Percentiles rank a stretch among this genome's conserved stretches.
phyloP scores from a whole-genome alignment of 2,113 vertebrate species.

The Nesoenas mayeri region DNA sequence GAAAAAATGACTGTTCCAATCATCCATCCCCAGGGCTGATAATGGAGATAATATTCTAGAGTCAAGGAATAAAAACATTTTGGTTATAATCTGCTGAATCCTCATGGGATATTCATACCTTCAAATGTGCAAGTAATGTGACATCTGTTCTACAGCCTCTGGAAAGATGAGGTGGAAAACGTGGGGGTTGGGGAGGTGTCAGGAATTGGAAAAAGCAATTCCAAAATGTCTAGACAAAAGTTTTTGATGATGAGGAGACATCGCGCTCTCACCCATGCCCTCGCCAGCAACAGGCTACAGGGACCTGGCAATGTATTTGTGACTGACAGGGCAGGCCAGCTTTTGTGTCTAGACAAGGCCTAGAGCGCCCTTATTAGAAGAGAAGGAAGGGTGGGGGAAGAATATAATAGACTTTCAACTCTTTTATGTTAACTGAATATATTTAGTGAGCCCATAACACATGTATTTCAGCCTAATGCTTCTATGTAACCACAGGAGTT shows the following conservation, averaged over 20 bases:
- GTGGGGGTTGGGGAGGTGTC: accelerated
- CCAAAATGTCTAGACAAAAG: neutral
- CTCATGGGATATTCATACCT: neutral
- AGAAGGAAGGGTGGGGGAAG: neutral
- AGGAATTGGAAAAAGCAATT: neutral
- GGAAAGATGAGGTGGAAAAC: neutral
- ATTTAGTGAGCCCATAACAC: neutral
- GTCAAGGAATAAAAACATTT: neutral
- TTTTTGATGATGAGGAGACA: neutral
- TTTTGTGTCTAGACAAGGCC: neutral
- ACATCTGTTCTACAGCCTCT: neutral
- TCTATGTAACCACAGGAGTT: neutral
- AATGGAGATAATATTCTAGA: neutral
- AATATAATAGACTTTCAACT: neutral
- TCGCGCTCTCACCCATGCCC: neutral
- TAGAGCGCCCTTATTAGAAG: neutral
- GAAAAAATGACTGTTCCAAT: neutral
- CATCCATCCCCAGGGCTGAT: neutral
- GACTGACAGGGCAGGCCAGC: neutral
- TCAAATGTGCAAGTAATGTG: neutral
- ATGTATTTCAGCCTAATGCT: neutral
- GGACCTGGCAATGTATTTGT: neutral
- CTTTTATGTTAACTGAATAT: neutral
- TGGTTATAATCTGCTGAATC: neutral
- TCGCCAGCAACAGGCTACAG: neutral